Evolutionary conservation across 2,888 invertebrate species (phyloP).

Genomic region (Sphaerophoria rueppellii): DNA sequence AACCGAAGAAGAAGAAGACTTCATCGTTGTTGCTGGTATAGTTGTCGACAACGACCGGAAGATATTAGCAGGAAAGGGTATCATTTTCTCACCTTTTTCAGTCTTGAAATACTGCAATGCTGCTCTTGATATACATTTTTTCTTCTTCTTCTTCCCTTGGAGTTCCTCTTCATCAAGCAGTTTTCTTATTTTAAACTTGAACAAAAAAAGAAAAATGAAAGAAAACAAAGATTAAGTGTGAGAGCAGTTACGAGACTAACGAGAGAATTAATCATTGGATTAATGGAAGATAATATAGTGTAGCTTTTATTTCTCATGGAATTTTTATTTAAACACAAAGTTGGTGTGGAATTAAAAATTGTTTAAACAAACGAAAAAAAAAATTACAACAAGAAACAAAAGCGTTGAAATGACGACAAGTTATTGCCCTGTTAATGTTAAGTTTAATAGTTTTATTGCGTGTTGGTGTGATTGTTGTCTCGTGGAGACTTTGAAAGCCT

Average conservation of each 20-base stretch:
- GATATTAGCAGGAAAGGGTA: constrained; percentile 71
- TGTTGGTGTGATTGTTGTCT: constrained; percentile 40
- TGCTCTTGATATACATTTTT: constrained; percentile 28
- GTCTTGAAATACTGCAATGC: constrained; percentile 20
- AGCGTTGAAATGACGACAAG: constrained; percentile 19
- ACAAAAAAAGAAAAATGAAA: constrained; percentile 23
- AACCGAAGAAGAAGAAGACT: neutral
- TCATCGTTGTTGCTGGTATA: neutral
- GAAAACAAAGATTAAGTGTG: constrained; percentile 48
- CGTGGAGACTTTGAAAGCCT: constrained; percentile 37
- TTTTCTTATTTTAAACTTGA: constrained; percentile 20
- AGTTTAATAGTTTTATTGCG: constrained; percentile 44
- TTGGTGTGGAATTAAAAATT: constrained; percentile 6
- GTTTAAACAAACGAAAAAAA: neutral
- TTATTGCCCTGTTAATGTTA: constrained; percentile 46
- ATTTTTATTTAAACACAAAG: constrained; percentile 13
- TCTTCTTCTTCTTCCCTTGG: neutral
- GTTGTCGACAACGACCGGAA: constrained; percentile 54
- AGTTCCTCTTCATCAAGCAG: neutral
- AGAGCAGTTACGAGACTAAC: neutral
- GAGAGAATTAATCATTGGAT: constrained; percentile 64
- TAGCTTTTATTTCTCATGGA: constrained; percentile 61
- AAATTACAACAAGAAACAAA: neutral
- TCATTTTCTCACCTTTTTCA: constrained; percentile 64
- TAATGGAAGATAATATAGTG: constrained; percentile 58